Percentiles rank a stretch among this genome's conserved stretches.
phyloP scores from a whole-genome alignment of 1,140 invertebrate genomes.

The Leptoteleia sp. region DNA sequence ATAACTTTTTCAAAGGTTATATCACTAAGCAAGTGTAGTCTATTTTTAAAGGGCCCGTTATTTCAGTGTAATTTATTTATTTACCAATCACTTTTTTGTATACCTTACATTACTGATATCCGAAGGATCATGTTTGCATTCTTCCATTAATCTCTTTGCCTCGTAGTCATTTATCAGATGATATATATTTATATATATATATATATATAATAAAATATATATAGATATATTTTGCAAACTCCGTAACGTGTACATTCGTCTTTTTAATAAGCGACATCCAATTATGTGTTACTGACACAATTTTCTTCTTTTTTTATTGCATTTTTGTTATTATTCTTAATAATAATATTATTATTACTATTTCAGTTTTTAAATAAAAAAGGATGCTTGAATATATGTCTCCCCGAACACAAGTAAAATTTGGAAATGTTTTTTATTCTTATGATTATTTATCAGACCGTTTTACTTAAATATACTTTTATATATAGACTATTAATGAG shows the following conservation, averaged over 20 bases:
- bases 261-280: constrained; percentile 31
- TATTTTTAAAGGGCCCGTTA: constrained; percentile 26
- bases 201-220: constrained; percentile 34
- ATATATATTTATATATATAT: constrained; percentile 14
- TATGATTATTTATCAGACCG: too few relatives aligned
- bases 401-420: constrained; percentile 18
- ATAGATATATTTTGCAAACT: constrained; percentile 43
- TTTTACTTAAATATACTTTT: too few relatives aligned
- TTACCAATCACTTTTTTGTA: constrained; percentile 41
- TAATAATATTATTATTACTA: constrained; percentile 12
- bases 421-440: too few relatives aligned
- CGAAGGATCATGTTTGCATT: constrained; percentile 38
- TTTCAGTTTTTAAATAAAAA: constrained; percentile 22
- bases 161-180: constrained; percentile 36
- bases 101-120: constrained; percentile 14
- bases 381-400: constrained; percentile 33
- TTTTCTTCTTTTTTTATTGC: constrained; percentile 6
- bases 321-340: too few relatives aligned
- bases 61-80: constrained; percentile 47
- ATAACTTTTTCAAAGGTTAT: constrained; percentile 10
- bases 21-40: constrained; percentile 8
- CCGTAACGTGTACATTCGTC: constrained; percentile 29
- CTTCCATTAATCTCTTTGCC: constrained; percentile 32
- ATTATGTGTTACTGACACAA: constrained; percentile 12
- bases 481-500: too few relatives aligned